Base-by-base conservation (phyloP, 1,140 invertebrate genomes). In the Philopotamus ludificatus region DNA sequence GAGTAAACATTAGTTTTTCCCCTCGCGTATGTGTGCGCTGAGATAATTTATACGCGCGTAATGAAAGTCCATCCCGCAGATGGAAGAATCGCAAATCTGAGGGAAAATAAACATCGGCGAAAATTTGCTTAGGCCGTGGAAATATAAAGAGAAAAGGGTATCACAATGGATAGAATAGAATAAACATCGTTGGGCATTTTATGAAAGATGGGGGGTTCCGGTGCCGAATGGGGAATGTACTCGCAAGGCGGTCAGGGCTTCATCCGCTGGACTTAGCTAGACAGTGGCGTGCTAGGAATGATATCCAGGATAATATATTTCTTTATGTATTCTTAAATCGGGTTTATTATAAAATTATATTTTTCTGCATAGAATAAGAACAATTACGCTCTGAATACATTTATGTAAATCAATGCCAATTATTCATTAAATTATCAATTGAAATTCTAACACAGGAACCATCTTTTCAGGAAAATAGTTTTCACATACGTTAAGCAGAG, bases 41-140 rank as follows among this genome's bases (percentile, higher is more conserved):
- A 47, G 8, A 60, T 60, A 60, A 60, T 60, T 60, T 60, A 60
- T 47, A 60, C 57, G 28, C 3, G 39, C 55, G 53, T 60, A 60
- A 60, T 60, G 57, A 66, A 59, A 61, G 58, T 61, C 66, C 61
- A 60, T 59, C 60, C 51, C 55, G 47, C 26, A 23, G 26, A 45
- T 53, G 44, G 63, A 69, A 69, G 67, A 65, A 65, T 65, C 67
- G 28, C 58, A 60, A 57, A 62, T 68, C 62, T 65, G 67, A 44
- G 39, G 60, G 62, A 69, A 69, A 65, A 69, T 69, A 69, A 65
- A 69, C 67, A 69, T 65, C 67, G 63, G 63, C 53, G 58, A 69
- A 69, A 69, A 69, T 69, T 69, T 69, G 67, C 67, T 69, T 69
- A 69, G 67, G 67, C 63, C 53, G 41, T 51, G 63, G 63, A 65